Evolutionary conservation across 2,113 vertebrate species (phyloP), one percentile per base, ranked within the genome.

Genomic region (Bos javanicus): DNA sequence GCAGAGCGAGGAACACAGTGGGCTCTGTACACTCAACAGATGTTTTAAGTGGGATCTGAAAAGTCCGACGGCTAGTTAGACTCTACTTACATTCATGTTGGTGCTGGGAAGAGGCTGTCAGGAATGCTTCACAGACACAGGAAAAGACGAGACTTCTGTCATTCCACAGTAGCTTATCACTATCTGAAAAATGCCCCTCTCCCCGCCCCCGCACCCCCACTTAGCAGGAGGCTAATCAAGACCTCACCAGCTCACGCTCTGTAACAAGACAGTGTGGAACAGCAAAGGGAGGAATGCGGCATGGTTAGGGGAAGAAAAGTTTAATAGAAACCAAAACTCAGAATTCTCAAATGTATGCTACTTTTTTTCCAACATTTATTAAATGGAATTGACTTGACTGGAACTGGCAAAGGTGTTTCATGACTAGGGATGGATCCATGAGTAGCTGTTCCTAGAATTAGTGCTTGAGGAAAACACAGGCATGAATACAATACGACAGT

Each of bases 341-440:
- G 82, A 54, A 46, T 39, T 76, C 43, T 83, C 56, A 46, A 74
- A n/a, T 36, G 46, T 74, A n/a, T 13, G 33, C 54, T 48, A 57
- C 30, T 62, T 89, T 90, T 81, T 62, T 50, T 25, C 54, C 86
- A 90, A 60, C 86, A 54, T 98, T 98, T 98, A 98, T 98, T 98
- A 81, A 94, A 95, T 74, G 80, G 54, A 91, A 85, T 12, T 82
- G 54, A 85, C 86, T 87, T 94, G 88, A 93, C 0, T 80, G 26
- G 56, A 94, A 93, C 39, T 48, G 64, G 93, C 93, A 80, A 28
- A 89, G 8, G 6, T 76, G 81, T 80, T 60, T 86, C 90, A 33
- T 54, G 83, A 84, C 90, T 36, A 90, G 19, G 36, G 86, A 57
- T 19, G n/a, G 19, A 17, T 17, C 67, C 74, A 30, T 33, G 80